Evolutionary conservation across 2,113 vertebrate species (phyloP).

Genomic region (Embiotoca jacksoni): DNA sequence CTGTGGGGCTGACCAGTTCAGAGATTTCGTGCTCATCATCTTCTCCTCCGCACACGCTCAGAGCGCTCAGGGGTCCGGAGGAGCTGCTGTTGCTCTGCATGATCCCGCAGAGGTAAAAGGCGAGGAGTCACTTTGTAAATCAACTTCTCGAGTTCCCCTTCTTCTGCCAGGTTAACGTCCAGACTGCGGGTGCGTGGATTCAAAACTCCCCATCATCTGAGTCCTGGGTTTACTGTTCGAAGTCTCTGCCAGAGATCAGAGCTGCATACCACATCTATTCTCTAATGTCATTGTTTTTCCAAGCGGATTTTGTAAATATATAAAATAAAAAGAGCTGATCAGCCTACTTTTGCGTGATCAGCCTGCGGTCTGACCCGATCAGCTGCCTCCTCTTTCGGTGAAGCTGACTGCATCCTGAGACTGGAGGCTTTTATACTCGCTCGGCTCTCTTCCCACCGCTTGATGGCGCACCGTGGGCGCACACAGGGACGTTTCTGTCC

Average conservation of each 20-base stretch:
- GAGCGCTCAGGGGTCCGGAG: conserved; percentile 19
- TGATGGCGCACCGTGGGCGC: conserved; percentile 40
- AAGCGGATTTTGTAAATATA: no score
- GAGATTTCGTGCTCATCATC: conserved; percentile 69
- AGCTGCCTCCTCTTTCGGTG: conserved; percentile 7
- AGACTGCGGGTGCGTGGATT: background rate
- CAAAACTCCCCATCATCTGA: conserved; percentile 29
- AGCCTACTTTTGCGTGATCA: background rate
- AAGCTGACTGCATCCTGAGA: conserved; percentile 13
- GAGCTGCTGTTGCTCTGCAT: conserved; percentile 76
- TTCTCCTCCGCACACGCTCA: conserved; percentile 66
- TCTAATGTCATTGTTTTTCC: no score
- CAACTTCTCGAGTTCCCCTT: background rate
- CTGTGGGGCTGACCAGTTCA: conserved; percentile 59
- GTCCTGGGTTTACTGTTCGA: background rate
- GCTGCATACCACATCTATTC: background rate
- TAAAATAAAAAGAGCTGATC: background rate
- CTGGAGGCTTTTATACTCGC: conserved; percentile 67
- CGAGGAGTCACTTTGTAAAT: conserved; percentile 4
- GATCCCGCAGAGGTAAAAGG: background rate
- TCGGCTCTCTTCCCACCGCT: background rate
- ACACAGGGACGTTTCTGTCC: background rate
- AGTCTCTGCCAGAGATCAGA: background rate
- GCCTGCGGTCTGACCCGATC: conserved; percentile 1
- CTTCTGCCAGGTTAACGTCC: conserved; percentile 17